Evolutionary conservation across 2,888 invertebrate genomes (phyloP), one percentile per base, ranked within the genome.

Genomic region (Cerceris rybyensis): DNA sequence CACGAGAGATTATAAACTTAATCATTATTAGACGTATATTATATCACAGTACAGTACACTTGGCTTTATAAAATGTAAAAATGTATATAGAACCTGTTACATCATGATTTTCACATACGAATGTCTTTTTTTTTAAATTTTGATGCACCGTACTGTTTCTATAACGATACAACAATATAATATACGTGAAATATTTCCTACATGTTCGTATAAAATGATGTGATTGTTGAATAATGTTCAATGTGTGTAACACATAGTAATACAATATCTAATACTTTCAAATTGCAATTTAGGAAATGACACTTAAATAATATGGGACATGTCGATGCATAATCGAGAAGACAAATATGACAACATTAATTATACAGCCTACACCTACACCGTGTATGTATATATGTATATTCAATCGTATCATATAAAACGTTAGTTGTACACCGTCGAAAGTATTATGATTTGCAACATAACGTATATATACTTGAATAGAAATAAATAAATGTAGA

Each of bases 401-500:
- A 67, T 54, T 50, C 57, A 63, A 41, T n/a, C 67, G 57, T 46
- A 61, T 46, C 54, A 50, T 69, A 74, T 70, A 61, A 73, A 60
- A 69, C 5, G 11, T 16, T 41, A 52, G 59, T 65, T 76, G 63
- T 71, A 75, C 59, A 72, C 42, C 68, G 57, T 69, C 28, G 41
- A 43, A 72, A 52, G 54, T 71, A 63, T 64, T 66, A 28, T 7
- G 49, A 76, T 73, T 52, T 75, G 54, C 73, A 57, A 59, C 81
- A 84, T 57, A 79, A 78, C 76, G 76, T 81, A 79, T 61, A 63
- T 70, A 73, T 77, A 84, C 61, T 52, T 55, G 46, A 43, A 16
- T 69, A 65, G 74, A 84, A 84, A 84, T 84, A 84, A 84, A 84
- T 84, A 84, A 80, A 80, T 74, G 64, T 65, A 65, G 63, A 54